Evolutionary conservation across 2,888 invertebrate genomes (phyloP), one percentile per base, ranked within the genome.

Genomic region (Erebia palarica): DNA sequence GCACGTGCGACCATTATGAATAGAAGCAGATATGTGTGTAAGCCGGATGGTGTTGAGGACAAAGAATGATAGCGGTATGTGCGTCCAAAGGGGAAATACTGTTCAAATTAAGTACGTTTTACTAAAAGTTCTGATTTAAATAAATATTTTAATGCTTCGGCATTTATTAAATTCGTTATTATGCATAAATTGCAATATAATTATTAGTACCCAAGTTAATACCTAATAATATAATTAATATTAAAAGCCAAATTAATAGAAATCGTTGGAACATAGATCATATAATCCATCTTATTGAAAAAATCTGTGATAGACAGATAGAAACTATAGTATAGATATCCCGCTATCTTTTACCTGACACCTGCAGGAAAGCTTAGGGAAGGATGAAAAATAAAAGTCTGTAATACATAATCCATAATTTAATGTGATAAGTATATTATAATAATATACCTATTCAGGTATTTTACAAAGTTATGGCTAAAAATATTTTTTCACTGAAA

Each of bases 361-460:
- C 13, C 51, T 51, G n/a, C 51, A 10, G 16, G 16, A 8, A 18
- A 16, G 18, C 10, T 18, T 18, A 18, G 18, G 55, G 18, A 58
- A 27, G 8, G 57, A 18, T 53, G 4, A 18, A 77, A 36, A 80
- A 77, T 86, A 82, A 82, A 89, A 87, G 82, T 71, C 68, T 73
- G 58, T 49, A 75, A 71, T 84, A 82, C 83, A 82, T 89, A 87
- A 85, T 91, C 84, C 81, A 92, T 91, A 92, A 90, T 92, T 92
- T 92, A 92, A 88, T 91, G 86, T 86, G 85, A 90, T 88, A 90
- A 89, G 85, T 86, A 87, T 86, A 85, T 82, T 82, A 80, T 76
- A 77, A 74, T 77, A 76, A 78, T 83, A 90, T 87, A 90, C 89
- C 88, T 80, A 80, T 79, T 78, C 77, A 82, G 86, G 87, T 87